These are phyloP conservation scores for Saturnia japonica DNA, from an alignment of 2,888 invertebrate species.

Conservation along the genomic window DNA sequence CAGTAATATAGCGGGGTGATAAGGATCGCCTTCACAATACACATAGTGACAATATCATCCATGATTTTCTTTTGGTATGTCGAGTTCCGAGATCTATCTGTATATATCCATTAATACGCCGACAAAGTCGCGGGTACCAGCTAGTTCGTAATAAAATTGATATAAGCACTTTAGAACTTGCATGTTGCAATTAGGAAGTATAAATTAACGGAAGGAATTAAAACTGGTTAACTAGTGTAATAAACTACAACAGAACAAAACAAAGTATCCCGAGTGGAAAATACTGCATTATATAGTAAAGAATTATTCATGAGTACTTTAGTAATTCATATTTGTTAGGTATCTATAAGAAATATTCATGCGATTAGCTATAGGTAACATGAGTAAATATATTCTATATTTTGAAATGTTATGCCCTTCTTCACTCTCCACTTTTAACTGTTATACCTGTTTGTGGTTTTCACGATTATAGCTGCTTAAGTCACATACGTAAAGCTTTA, in stretches of 20 bases:
- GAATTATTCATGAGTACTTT: neutral
- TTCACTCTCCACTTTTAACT: neutral
- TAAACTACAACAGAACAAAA: slow-evolving; percentile 35
- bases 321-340: slow-evolving; percentile 4
- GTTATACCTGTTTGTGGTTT: neutral
- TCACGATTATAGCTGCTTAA: neutral
- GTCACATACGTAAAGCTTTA: neutral
- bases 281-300: slow-evolving; percentile 28
- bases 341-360: neutral
- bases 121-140: too few relatives aligned
- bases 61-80: too few relatives aligned
- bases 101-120: too few relatives aligned
- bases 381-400: neutral
- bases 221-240: slow-evolving; percentile 46
- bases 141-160: neutral
- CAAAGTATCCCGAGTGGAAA: slow-evolving; percentile 39
- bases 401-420: neutral
- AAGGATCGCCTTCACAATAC: too few relatives aligned
- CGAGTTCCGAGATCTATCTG: too few relatives aligned
- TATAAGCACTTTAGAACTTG: slow-evolving; percentile 26
- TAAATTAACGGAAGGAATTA: slow-evolving; percentile 54
- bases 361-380: neutral
- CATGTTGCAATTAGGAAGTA: slow-evolving; percentile 38
- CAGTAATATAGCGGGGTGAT: too few relatives aligned
- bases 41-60: too few relatives aligned